Evolutionary conservation across 2,888 invertebrate species (phyloP).

Genomic region (Drosophila prostipennis): DNA sequence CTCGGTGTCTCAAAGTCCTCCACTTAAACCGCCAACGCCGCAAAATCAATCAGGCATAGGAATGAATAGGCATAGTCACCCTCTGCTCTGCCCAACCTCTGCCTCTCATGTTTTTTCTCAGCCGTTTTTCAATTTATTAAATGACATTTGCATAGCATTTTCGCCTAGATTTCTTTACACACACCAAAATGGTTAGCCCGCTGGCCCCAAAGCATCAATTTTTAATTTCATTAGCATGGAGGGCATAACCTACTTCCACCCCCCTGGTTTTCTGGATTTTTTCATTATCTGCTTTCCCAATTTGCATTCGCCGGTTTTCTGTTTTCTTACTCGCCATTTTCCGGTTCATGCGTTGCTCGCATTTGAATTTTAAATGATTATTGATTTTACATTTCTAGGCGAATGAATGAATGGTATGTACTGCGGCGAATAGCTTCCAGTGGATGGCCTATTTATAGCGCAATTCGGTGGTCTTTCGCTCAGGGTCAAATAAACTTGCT

Average conservation of each 20-base stretch:
- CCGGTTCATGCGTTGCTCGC: constrained; percentile 72
- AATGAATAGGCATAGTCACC: constrained; percentile 30
- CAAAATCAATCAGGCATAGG: constrained; percentile 73
- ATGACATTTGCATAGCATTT: constrained; percentile 72
- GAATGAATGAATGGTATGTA: not conserved
- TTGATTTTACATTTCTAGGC: constrained; percentile 57
- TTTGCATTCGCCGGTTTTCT: constrained; percentile 69
- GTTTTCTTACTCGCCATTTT: constrained; percentile 59
- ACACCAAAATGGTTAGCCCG: constrained; percentile 25
- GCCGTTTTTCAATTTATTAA: constrained; percentile 71
- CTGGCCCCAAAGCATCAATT: constrained; percentile 77
- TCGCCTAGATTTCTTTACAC: constrained; percentile 46
- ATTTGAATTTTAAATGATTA: constrained; percentile 78
- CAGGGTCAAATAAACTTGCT: constrained; percentile 67
- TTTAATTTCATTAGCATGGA: constrained; percentile 77
- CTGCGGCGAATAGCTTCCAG: constrained; percentile 3
- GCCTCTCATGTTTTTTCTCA: not conserved
- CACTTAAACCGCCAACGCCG: constrained; percentile 59
- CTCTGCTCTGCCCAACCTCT: constrained; percentile 31
- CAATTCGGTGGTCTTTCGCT: constrained; percentile 28
- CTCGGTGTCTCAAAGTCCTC: constrained; percentile 38
- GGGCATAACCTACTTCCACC: constrained; percentile 17
- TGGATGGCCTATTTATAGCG: constrained; percentile 32
- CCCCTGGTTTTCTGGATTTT: constrained; percentile 12
- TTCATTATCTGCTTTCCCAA: constrained; percentile 79